These are phyloP conservation scores for Drosophila leonis DNA, from an alignment of 2,888 invertebrate species.

Conservation along the genomic window DNA sequence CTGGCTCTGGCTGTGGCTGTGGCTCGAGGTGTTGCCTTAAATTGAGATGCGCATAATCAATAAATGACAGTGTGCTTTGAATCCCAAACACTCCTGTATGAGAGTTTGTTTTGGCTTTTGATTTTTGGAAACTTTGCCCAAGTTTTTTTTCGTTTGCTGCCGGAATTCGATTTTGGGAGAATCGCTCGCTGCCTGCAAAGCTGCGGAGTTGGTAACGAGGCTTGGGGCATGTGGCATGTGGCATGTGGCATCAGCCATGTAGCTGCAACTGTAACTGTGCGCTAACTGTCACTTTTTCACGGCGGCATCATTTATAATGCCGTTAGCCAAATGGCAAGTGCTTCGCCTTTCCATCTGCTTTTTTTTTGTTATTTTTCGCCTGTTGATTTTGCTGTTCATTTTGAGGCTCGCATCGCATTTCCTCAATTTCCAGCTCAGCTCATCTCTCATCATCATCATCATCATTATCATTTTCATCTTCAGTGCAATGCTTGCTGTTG, in stretches of 20 bases:
- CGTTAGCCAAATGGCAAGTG: constrained; percentile 72
- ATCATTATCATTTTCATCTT: constrained; percentile 4
- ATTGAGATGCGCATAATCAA: constrained; percentile 68
- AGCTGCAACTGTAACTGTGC: constrained; percentile 17
- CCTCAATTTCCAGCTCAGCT: constrained; percentile 70
- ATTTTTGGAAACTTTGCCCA: constrained; percentile 1
- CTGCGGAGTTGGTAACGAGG: constrained; percentile 9
- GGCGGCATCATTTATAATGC: constrained; percentile 76
- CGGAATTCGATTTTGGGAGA: constrained; percentile 12
- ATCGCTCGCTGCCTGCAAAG: constrained; percentile 14
- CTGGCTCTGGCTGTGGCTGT: background rate
- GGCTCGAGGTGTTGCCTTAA: constrained; percentile 33
- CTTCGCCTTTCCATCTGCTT: constrained; percentile 11
- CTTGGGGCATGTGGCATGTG: constrained; percentile 2
- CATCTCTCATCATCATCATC: constrained; percentile 53
- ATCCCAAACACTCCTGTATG: constrained; percentile 36
- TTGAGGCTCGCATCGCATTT: constrained; percentile 53
- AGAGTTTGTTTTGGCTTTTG: background rate
- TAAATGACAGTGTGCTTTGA: constrained; percentile 55
- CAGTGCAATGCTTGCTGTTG: constrained; percentile 19
- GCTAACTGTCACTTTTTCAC: constrained; percentile 73
- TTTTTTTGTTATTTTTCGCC: constrained; percentile 24
- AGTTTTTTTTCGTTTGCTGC: background rate
- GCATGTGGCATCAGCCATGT: constrained; percentile 8
- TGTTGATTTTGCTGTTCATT: constrained; percentile 58